phyloP scores from a whole-genome alignment of 2,113 vertebrate species.

The Micronycteris hirsuta region DNA sequence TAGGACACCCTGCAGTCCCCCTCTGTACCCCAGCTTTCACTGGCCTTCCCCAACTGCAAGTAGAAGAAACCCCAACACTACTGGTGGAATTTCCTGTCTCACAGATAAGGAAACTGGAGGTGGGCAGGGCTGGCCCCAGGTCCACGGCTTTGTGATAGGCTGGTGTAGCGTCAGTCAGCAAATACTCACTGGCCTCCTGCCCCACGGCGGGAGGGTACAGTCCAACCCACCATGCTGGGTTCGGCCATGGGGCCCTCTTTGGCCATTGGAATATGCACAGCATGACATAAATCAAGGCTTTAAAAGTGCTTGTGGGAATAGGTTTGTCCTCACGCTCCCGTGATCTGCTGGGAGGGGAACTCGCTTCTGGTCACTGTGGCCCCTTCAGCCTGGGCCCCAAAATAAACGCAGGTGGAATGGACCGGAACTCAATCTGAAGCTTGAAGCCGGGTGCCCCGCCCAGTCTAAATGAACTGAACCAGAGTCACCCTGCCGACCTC shows the following conservation, averaged over 20 bases:
- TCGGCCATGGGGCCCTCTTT: not conserved
- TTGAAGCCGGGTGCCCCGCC: not conserved
- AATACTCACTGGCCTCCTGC: not conserved
- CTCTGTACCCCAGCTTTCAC: accelerated
- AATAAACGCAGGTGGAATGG: not conserved
- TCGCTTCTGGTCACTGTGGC: not conserved
- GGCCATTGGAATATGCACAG: not conserved
- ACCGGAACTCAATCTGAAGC: not conserved
- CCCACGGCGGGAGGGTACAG: not conserved
- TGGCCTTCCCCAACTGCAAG: not conserved
- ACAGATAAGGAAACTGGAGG: not conserved
- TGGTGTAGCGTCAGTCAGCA: not conserved
- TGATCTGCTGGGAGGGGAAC: not conserved
- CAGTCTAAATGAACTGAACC: not conserved
- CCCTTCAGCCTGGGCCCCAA: not conserved
- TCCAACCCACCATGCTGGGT: not conserved
- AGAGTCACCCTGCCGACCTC: not conserved
- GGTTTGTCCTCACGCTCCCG: not conserved
- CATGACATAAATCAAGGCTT: not conserved
- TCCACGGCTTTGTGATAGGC: not conserved
- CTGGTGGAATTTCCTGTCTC: not conserved
- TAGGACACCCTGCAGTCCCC: not conserved
- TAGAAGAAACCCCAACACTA: not conserved
- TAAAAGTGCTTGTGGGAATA: not conserved
- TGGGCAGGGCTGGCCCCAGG: too few relatives aligned